These are phyloP conservation scores for Dryobates pubescens DNA, from an alignment of 2,797 vertebrate species.

Conservation along the genomic window DNA sequence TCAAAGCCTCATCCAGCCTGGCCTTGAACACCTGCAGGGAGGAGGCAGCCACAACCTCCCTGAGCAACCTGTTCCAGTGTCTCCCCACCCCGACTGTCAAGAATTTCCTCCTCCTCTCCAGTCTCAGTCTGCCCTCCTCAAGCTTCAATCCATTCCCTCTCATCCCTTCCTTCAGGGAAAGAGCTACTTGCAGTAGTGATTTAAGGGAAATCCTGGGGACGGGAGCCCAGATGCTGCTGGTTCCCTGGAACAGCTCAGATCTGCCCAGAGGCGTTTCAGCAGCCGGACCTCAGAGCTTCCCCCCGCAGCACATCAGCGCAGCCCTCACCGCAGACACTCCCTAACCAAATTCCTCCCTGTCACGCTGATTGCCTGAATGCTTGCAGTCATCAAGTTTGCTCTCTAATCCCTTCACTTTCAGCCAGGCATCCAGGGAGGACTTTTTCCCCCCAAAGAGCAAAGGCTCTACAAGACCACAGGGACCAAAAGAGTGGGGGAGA, in stretches of 20 bases:
- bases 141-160: too few relatives aligned
- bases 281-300: background rate
- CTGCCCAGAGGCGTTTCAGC: background rate
- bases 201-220: background rate
- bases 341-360: background rate
- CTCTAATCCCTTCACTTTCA: background rate
- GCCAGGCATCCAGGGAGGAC: background rate
- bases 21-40: too few relatives aligned
- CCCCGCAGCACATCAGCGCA: background rate
- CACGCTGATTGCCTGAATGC: background rate
- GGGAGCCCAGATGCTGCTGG: fast-evolving
- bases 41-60: too few relatives aligned
- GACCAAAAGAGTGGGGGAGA: fast-evolving
- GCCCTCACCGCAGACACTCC: background rate
- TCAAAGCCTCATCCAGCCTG: too few relatives aligned
- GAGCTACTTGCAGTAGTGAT: background rate
- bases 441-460: background rate
- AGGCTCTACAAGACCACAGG: background rate
- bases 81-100: too few relatives aligned
- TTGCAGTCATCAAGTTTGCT: background rate
- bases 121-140: too few relatives aligned
- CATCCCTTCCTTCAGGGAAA: fast-evolving
- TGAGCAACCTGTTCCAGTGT: too few relatives aligned
- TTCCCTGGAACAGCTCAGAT: background rate
- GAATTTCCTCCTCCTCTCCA: too few relatives aligned